A percentile compares a stretch with the other conserved stretches of the same genome.
Evolutionary conservation across 2,113 vertebrate species (phyloP).

Genomic region (Petaurus breviceps): DNA sequence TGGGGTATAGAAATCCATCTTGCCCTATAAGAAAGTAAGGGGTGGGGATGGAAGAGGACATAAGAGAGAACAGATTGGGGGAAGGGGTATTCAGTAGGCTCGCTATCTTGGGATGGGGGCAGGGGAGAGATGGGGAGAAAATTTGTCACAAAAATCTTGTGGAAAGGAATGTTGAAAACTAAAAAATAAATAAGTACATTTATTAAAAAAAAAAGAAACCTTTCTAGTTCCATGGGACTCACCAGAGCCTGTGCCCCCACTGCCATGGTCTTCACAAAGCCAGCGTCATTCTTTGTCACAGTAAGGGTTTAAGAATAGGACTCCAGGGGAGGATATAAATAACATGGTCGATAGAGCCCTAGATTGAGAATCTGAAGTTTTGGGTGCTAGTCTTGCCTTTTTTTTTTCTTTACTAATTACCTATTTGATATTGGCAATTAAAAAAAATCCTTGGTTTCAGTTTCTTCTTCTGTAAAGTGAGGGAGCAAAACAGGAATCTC

Average conservation of each 20-base stretch:
- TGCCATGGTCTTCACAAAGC: background rate
- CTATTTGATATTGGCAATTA: background rate
- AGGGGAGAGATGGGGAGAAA: too few relatives aligned
- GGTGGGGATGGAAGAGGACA: too few relatives aligned
- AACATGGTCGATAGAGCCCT: background rate
- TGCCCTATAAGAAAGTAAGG: too few relatives aligned
- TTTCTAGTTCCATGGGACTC: background rate
- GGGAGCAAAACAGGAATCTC: background rate
- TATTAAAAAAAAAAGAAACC: background rate
- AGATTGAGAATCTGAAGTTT: background rate
- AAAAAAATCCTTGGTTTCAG: background rate
- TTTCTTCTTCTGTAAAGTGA: background rate
- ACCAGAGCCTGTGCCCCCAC: background rate
- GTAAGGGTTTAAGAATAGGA: background rate
- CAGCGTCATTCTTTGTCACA: background rate
- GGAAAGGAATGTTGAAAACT: too few relatives aligned
- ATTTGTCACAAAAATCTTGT: too few relatives aligned
- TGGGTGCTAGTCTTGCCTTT: background rate
- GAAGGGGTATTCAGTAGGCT: too few relatives aligned
- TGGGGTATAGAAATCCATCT: too few relatives aligned
- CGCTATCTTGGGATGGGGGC: too few relatives aligned
- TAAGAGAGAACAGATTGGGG: too few relatives aligned
- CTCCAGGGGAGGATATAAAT: background rate
- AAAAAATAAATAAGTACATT: too few relatives aligned
- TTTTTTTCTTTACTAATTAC: background rate